Evolutionary conservation across 2,797 vertebrate species (phyloP), one percentile per base, ranked within the genome.

Genomic region (Cryptoprocta ferox): DNA sequence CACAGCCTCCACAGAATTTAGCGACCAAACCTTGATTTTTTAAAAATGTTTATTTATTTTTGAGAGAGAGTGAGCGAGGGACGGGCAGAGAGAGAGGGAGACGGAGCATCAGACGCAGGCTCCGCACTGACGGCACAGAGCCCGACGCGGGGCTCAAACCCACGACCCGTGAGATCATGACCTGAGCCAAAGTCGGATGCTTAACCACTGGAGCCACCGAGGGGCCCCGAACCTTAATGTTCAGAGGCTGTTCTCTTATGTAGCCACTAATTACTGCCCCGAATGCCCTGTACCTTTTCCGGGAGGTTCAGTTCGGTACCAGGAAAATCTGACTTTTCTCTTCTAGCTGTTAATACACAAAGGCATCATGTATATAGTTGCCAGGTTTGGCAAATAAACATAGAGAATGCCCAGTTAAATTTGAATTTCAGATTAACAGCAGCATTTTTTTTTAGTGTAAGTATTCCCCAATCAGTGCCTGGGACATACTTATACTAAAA

Each of bases 371-470:
- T n/a, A 30, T 30, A 87, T 19, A 13, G 9, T 45, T 95, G 82
- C 73, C 30, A 97, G 30, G 91, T 85, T 94, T 89, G 73, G 61
- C 21, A 53, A 78, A 71, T 15, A 89, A 84, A 96, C 96, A 88
- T 39, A 90, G 48, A 88, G 0, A 28, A 18, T 53, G 18, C 9
- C 24, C 19, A 42, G 9, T 70, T 71, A 86, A 87, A 80, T 76
- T 70, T 75, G 39, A 96, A 95, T 86, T 95, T 92, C 63, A 76
- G 65, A 80, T 68, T 59, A 93, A 86, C 5, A 66, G 71, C 39
- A 75, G 7, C 39, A 48, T 48, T 48, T 48, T 48, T 48, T 48
- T 48, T 48, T 14, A 48, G 37, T 39, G 16, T 61, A 84, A 61
- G 16, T 94, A 61, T 82, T 3, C 56, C 81, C 76, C 78, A 92